Evolutionary conservation across 2,888 invertebrate species (phyloP).

Genomic region (Mythimna ferrago): DNA sequence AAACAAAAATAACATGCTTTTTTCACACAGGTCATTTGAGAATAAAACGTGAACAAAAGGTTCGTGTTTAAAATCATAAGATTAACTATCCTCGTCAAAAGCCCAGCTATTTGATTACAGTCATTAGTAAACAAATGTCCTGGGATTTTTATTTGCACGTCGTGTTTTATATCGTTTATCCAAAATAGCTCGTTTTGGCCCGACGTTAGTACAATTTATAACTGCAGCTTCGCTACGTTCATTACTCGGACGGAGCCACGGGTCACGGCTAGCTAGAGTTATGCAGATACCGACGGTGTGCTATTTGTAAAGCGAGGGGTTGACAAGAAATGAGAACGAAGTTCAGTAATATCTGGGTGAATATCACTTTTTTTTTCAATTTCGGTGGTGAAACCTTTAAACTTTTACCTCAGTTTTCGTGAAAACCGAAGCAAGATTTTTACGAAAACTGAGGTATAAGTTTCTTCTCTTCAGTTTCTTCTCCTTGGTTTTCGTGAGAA

Average conservation of each 20-base stretch:
- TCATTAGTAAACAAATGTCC: slow-evolving; percentile 53
- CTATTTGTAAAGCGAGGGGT: too few relatives aligned
- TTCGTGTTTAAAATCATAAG: slow-evolving; percentile 14
- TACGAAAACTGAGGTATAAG: too few relatives aligned
- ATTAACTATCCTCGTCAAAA: slow-evolving; percentile 29
- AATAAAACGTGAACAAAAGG: not conserved
- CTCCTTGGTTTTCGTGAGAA: too few relatives aligned
- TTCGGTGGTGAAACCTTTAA: too few relatives aligned
- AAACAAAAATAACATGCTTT: too few relatives aligned
- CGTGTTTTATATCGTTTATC: slow-evolving; percentile 63
- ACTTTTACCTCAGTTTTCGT: too few relatives aligned
- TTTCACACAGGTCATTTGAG: not conserved
- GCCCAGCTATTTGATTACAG: slow-evolving; percentile 43
- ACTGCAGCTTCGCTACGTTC: slow-evolving; percentile 68
- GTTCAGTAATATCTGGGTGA: too few relatives aligned
- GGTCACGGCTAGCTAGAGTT: slow-evolving; percentile 60
- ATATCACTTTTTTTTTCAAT: too few relatives aligned
- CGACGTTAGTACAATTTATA: slow-evolving; percentile 72
- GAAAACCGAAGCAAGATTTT: too few relatives aligned
- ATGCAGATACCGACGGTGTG: slow-evolving; percentile 31
- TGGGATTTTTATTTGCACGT: slow-evolving; percentile 58
- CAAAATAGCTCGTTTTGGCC: slow-evolving; percentile 61
- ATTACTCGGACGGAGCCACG: slow-evolving; percentile 66
- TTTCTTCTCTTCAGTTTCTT: too few relatives aligned
- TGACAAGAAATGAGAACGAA: too few relatives aligned